Conservation (phyloP, 2,888 invertebrate genomes). For the Chorisops tibialis region DNA sequence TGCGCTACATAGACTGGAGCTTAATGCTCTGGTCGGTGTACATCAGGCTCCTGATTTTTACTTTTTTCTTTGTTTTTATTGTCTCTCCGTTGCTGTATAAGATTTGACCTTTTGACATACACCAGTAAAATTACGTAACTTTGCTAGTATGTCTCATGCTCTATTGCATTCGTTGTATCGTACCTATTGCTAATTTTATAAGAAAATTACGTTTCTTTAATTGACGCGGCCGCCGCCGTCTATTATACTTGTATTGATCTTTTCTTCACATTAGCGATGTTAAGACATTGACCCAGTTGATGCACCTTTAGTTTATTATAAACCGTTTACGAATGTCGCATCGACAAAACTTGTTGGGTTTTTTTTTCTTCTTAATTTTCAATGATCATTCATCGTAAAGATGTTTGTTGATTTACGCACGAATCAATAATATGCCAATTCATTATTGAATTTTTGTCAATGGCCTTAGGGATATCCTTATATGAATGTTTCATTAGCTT, state of each 20-base stretch:
- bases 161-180: no score
- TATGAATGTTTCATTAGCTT: no score
- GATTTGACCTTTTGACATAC: constrained; percentile 20
- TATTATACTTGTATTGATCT: not conserved
- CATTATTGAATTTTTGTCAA: no score
- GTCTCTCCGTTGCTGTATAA: not conserved
- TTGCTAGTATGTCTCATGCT: not conserved
- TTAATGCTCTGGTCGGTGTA: not conserved
- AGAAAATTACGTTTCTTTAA: no score
- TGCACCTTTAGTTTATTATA: not conserved
- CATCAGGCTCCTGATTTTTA: constrained; percentile 17
- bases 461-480: no score
- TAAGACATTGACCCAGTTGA: constrained; percentile 3
- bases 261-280: not conserved
- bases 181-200: no score
- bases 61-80: not conserved
- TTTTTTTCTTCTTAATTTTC: no score
- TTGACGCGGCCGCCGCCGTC: no score
- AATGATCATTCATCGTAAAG: no score
- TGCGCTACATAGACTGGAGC: not conserved
- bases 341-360: no score
- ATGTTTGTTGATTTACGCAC: no score
- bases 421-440: no score
- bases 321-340: constrained; percentile 5
- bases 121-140: constrained; percentile 14